phyloP scores from a whole-genome alignment of 2,113 vertebrate genomes.

The Aspidoscelis tigris region DNA sequence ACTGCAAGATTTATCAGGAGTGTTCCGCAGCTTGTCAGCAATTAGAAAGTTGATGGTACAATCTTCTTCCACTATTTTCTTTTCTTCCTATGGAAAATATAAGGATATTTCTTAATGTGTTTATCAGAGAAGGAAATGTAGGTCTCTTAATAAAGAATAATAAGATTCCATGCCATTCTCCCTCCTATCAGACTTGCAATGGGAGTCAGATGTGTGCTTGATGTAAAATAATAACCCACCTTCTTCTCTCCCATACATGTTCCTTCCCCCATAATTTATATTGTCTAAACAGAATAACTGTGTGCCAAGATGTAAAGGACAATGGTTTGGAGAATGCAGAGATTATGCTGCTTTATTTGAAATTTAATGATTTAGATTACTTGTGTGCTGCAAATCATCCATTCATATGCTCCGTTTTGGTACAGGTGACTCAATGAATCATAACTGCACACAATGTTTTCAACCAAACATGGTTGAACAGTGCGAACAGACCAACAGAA shows the following conservation, averaged over 20 bases:
- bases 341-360: not conserved
- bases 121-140: slow-evolving; percentile 27
- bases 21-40: slow-evolving; percentile 61
- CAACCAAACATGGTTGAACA: not conserved
- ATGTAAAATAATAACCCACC: no score
- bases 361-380: not conserved
- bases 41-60: slow-evolving; percentile 70
- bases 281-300: not conserved
- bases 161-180: not conserved
- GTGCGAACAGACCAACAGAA: not conserved
- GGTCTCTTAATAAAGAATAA: slow-evolving; percentile 14
- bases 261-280: not conserved
- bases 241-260: no score
- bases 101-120: slow-evolving; percentile 45
- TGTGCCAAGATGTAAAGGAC: not conserved
- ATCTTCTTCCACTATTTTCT: slow-evolving; percentile 62
- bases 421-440: not conserved
- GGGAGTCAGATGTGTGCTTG: not conserved
- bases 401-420: not conserved
- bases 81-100: slow-evolving; percentile 25
- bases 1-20: slow-evolving; percentile 67
- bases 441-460: not conserved
- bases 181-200: not conserved
- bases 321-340: not conserved
- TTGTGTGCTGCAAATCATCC: not conserved